Percentiles rank a stretch among this genome's conserved stretches.
Evolutionary conservation across 2,113 vertebrate genomes (phyloP).

Genomic region (Ibidorhyncha struthersii): DNA sequence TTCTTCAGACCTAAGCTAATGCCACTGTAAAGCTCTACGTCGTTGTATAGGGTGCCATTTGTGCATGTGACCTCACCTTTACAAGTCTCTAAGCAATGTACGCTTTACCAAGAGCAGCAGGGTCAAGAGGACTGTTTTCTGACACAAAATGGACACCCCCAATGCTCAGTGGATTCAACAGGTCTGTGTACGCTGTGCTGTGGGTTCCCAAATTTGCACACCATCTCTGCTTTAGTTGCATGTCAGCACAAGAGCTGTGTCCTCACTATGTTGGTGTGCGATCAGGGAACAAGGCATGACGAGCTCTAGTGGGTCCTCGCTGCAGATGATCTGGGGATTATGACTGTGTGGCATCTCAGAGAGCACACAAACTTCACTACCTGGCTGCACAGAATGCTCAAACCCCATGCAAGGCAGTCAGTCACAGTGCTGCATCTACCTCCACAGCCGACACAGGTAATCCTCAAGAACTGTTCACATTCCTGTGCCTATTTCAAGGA

Average conservation of each 20-base stretch:
- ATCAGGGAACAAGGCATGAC: not conserved
- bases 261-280: fast-evolving
- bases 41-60: not conserved
- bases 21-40: not conserved
- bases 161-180: not conserved
- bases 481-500: not conserved
- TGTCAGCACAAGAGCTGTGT: not conserved
- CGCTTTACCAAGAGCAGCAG: not conserved
- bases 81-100: not conserved
- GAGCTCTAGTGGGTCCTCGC: not conserved
- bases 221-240: not conserved
- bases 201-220: not conserved
- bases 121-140: not conserved
- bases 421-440: not conserved
- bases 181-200: too few species aligned
- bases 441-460: not conserved
- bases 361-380: not conserved
- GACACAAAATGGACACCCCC: not conserved
- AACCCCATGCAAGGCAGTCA: not conserved
- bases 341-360: not conserved
- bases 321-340: not conserved
- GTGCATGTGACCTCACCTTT: not conserved
- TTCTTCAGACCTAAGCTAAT: not conserved
- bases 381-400: not conserved
- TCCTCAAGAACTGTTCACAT: not conserved